A percentile compares a stretch with the other conserved stretches of the same genome.
These are phyloP conservation scores for Ctenopoma kingsleyae DNA, from an alignment of 2,797 vertebrate species.

Conservation along the genomic window DNA sequence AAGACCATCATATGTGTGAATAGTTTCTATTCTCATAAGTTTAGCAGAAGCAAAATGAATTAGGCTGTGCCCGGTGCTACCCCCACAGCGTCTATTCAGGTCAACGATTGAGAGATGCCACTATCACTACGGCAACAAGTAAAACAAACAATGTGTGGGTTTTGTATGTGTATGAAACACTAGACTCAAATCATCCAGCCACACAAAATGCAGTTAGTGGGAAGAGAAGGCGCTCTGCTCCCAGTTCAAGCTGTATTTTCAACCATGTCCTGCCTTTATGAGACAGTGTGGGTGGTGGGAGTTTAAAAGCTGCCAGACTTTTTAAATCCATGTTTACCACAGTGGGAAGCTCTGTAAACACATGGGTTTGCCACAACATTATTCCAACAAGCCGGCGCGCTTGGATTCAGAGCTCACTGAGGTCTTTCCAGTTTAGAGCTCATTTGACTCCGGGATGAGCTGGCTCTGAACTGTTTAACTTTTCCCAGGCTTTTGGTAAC, in stretches of 20 bases:
- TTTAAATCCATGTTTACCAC: slow-evolving; percentile 74
- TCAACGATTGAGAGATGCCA: slow-evolving; percentile 78
- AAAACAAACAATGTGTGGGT: slow-evolving; percentile 87
- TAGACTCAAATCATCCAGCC: slow-evolving; percentile 77
- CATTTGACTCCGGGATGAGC: slow-evolving; percentile 52
- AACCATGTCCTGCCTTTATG: slow-evolving; percentile 63
- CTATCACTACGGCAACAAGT: slow-evolving; percentile 81
- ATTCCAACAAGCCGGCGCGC: slow-evolving; percentile 51
- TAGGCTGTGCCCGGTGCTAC: slow-evolving; percentile 43
- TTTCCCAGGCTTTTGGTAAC: slow-evolving; percentile 65
- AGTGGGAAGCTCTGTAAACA: slow-evolving; percentile 78
- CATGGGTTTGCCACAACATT: slow-evolving; percentile 63
- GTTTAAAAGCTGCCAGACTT: slow-evolving; percentile 71
- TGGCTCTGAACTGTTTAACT: slow-evolving; percentile 66
- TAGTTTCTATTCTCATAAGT: slow-evolving; percentile 42
- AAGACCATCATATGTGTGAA: slow-evolving; percentile 20
- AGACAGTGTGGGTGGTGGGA: slow-evolving; percentile 74
- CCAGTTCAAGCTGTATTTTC: slow-evolving; percentile 52
- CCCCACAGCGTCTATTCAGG: slow-evolving; percentile 70
- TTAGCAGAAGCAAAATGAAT: slow-evolving; percentile 40
- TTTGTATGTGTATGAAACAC: slow-evolving; percentile 83
- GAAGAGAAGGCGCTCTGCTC: slow-evolving; percentile 62
- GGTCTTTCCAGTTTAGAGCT: slow-evolving; percentile 39
- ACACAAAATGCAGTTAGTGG: slow-evolving; percentile 74
- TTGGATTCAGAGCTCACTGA: slow-evolving; percentile 37